Conservation (phyloP, 2,113 vertebrate genomes). For the Zonotrichia leucophrys region DNA sequence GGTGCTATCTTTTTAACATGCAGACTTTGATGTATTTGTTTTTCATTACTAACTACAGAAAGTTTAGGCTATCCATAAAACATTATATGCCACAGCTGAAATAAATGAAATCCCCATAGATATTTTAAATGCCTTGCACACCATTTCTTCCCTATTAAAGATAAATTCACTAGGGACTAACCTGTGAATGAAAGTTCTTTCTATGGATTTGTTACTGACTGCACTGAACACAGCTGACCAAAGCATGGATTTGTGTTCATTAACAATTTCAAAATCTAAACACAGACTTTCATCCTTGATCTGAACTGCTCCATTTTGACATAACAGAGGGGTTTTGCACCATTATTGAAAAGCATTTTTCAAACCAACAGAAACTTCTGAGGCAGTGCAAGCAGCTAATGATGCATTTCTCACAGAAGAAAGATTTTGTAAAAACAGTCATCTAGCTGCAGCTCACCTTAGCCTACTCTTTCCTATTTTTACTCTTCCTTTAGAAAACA, state of each 20-base stretch:
- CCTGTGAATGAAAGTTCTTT: not conserved
- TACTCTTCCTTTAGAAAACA: not conserved
- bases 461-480: not conserved
- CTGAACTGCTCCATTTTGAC: not conserved
- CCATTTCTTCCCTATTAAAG: not conserved
- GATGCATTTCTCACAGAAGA: not conserved
- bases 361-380: not conserved
- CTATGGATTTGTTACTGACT: not conserved
- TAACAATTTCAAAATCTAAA: not conserved
- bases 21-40: not conserved
- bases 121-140: not conserved
- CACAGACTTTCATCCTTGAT: not conserved
- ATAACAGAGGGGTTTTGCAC: not conserved
- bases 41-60: not conserved
- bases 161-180: not conserved
- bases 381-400: not conserved
- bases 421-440: not conserved
- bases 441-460: not conserved
- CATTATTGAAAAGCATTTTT: not conserved
- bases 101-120: not conserved
- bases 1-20: not conserved
- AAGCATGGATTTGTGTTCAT: not conserved
- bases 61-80: not conserved
- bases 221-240: not conserved
- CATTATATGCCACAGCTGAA: not conserved